A percentile compares a stretch with the other conserved stretches of the same genome.
Conservation (phyloP, 2,888 invertebrate species). For the Thymelicus acteon region DNA sequence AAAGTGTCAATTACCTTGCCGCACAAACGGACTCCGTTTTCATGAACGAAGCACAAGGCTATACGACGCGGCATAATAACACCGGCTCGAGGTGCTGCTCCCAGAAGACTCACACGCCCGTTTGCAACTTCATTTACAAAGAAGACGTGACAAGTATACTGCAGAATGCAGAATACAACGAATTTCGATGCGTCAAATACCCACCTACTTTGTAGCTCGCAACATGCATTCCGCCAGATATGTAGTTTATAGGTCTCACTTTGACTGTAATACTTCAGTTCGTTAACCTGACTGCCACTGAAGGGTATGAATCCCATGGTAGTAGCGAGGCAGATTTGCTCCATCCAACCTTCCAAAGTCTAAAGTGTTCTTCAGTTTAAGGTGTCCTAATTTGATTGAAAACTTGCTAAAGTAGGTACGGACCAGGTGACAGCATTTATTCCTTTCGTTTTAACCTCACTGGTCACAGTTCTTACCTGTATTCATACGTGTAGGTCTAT, state of each 20-base stretch:
- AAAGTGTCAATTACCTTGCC: neutral
- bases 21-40: neutral
- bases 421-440: too few species aligned
- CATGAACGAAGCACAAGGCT: neutral
- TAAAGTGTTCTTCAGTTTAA: too few species aligned
- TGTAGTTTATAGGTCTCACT: neutral
- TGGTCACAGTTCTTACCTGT: too few species aligned
- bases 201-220: slow-evolving; percentile 1
- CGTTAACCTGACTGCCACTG: too few species aligned
- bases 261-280: neutral
- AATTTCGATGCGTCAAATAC: slow-evolving; percentile 26
- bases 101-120: neutral
- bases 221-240: slow-evolving; percentile 12
- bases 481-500: too few species aligned
- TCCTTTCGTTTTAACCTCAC: too few species aligned
- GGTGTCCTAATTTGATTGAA: too few species aligned
- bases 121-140: neutral
- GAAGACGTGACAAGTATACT: slow-evolving; percentile 15
- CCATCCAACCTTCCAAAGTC: too few species aligned
- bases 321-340: too few species aligned
- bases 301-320: too few species aligned
- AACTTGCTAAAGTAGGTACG: too few species aligned
- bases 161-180: slow-evolving; percentile 12
- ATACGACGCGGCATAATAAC: neutral
- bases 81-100: neutral